A percentile compares a stretch with the other conserved stretches of the same genome.
Conservation (phyloP, 2,113 vertebrate genomes). For the Microcebus lehilahytsara region DNA sequence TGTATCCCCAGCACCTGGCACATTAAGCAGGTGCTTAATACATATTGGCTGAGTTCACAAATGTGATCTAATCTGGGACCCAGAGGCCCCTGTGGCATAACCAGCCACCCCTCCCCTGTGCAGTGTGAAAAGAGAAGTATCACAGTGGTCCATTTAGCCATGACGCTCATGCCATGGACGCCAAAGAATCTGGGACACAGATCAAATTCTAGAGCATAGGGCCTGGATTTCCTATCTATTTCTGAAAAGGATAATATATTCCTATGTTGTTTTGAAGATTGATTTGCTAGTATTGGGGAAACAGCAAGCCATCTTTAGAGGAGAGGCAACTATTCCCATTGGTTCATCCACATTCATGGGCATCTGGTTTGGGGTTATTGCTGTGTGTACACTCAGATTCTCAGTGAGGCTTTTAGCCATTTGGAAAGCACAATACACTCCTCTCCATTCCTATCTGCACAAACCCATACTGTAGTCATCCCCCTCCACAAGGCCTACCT, state of each 20-base stretch:
- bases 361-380: slow-evolving; percentile 56
- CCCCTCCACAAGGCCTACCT: slow-evolving; percentile 47
- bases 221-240: background rate
- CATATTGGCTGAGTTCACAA: slow-evolving; percentile 3
- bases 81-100: background rate
- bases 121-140: background rate
- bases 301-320: background rate
- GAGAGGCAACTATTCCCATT: background rate
- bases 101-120: background rate
- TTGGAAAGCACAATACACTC: slow-evolving; percentile 43
- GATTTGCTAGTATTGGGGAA: slow-evolving; percentile 15
- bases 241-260: background rate
- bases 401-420: slow-evolving; percentile 36
- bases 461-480: background rate
- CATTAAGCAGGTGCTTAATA: background rate
- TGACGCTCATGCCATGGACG: background rate
- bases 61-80: background rate
- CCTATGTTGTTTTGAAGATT: slow-evolving; percentile 18
- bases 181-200: background rate
- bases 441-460: slow-evolving; percentile 60
- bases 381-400: slow-evolving; percentile 9
- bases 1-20: background rate
- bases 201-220: background rate
- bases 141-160: background rate
- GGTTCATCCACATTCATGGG: slow-evolving; percentile 46